Evolutionary conservation across 2,888 invertebrate species (phyloP), one percentile per base, ranked within the genome.

Genomic region (Tenthredo livida): DNA sequence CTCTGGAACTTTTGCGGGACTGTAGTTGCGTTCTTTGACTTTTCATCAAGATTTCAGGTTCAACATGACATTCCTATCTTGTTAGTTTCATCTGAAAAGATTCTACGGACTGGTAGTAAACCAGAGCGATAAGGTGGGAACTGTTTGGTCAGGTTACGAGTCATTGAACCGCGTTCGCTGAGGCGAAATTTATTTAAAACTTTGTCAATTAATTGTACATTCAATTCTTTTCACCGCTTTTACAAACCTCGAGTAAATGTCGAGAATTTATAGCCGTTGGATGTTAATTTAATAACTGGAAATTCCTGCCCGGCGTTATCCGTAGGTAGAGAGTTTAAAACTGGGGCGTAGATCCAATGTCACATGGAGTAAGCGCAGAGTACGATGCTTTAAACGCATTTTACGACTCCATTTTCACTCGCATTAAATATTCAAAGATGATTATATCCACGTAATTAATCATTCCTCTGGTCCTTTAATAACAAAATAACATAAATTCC

Each of bases 211-310:
- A 58, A 80, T 80, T 21, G 78, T 80, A 73, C 72, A 73, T 73
- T 73, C 72, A 73, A 73, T 80, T 37, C 37, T 80, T 80, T 61
- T 61, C 37, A 80, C 15, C 37, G 40, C 25, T 40, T 54, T 21
- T 21, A 61, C 43, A 54, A 77, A 54, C 77, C 77, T 10, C 50
- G 29, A 47, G 29, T 77, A 29, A 54, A 80, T 80, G 80, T 29
- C 50, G 5, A 37, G 15, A 61, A 40, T 80, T 80, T 80, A 80
- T 77, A 17, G 54, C 50, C 54, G 25, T 12, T 54, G 77, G 54
- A 77, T 77, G 77, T 77, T 54, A 77, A 77, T 77, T 77, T 77
- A 77, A 77, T 77, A 77, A 77, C 47, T 77, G 77, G 2, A 50
- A 54, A 77, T 54, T 77, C 29, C 77, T 54, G 54, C 50, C 7